Conservation (phyloP, 2,113 vertebrate species). For the Phrynosoma platyrhinos region DNA sequence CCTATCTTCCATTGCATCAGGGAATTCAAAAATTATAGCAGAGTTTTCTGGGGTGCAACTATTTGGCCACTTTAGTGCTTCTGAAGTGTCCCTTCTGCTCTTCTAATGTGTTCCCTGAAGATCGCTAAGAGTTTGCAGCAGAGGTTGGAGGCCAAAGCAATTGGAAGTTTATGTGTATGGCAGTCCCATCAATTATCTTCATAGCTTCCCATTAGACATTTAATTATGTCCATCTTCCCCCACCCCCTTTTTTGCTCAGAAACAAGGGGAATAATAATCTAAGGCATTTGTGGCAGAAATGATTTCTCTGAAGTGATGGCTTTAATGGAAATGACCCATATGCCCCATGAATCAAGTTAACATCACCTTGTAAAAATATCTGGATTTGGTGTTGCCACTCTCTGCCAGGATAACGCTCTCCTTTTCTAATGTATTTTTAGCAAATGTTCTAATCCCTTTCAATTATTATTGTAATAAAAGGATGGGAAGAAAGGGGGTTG, state of each 20-base stretch:
- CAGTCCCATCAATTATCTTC: conserved; percentile 29
- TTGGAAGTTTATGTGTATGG: background rate
- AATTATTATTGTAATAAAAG: background rate
- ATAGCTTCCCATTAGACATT: conserved; percentile 26
- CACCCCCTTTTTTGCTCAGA: background rate
- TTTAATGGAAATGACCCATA: conserved; percentile 31
- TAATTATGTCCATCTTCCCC: conserved; percentile 5
- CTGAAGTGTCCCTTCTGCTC: background rate
- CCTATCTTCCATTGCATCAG: background rate
- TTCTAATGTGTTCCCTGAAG: background rate
- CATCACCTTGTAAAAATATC: conserved; percentile 3
- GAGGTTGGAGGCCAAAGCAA: conserved; percentile 1
- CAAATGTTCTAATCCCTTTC: conserved; percentile 17
- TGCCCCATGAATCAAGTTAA: conserved; percentile 32
- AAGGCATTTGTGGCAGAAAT: conserved; percentile 11
- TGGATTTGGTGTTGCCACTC: background rate
- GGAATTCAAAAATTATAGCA: background rate
- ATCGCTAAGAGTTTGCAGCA: background rate
- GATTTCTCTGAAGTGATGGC: conserved; percentile 21
- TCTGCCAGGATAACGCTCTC: background rate
- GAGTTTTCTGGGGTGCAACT: background rate
- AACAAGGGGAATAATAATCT: conserved; percentile 8
- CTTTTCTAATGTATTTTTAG: conserved; percentile 17
- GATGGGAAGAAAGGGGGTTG: background rate
- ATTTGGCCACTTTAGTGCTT: background rate